Evolutionary conservation across 2,888 invertebrate genomes (phyloP).

Genomic region (Tetropium fuscum): DNA sequence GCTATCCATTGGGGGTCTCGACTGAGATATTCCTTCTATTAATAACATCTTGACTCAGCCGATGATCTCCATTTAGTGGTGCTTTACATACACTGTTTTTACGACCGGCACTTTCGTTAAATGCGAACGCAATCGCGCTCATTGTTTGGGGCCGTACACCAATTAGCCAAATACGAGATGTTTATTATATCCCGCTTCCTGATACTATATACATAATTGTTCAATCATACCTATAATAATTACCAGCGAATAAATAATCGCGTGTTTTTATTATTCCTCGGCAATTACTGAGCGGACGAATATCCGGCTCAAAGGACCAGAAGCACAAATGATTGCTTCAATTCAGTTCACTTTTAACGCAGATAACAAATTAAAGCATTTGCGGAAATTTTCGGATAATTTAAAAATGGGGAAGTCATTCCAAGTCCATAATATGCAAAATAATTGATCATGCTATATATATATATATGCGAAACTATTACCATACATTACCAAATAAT

Average conservation of each 20-base stretch:
- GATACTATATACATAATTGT: not conserved
- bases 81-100: slow-evolving; percentile 28
- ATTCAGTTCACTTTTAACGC: no score
- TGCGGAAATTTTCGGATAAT: no score
- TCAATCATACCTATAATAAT: not conserved
- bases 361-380: no score
- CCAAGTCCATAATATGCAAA: no score
- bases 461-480: no score
- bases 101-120: slow-evolving; percentile 22
- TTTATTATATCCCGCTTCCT: not conserved
- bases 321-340: no score
- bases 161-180: not conserved
- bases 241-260: not conserved
- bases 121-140: slow-evolving; percentile 20
- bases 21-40: slow-evolving; percentile 32
- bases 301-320: not conserved
- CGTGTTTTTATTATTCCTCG: not conserved
- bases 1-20: slow-evolving; percentile 41
- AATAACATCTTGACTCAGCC: slow-evolving; percentile 32
- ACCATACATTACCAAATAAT: no score
- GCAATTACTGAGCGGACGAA: not conserved
- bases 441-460: no score
- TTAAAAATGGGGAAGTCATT: no score
- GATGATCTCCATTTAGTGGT: slow-evolving; percentile 33
- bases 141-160: slow-evolving; percentile 13